Conservation (phyloP, 1,140 invertebrate genomes). For the Cotesia typhae region DNA sequence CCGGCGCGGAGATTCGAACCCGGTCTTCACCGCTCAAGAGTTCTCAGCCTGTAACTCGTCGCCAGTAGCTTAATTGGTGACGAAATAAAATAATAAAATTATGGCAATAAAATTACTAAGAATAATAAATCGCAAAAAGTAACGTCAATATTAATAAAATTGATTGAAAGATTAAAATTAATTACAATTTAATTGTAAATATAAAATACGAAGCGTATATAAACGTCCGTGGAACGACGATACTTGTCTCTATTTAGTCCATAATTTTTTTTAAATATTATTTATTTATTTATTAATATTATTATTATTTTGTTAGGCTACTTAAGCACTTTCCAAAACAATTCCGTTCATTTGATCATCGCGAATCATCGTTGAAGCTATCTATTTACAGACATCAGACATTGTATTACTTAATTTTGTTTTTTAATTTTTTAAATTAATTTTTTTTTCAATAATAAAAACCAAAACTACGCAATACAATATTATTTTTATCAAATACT, state of each 20-base stretch:
- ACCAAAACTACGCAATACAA: too few species aligned
- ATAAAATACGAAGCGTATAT: not conserved
- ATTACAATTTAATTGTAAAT: conserved; percentile 5
- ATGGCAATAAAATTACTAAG: not conserved
- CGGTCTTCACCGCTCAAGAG: too few species aligned
- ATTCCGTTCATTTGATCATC: conserved; percentile 29
- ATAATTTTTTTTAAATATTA: conserved; percentile 2
- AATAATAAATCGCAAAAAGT: not conserved
- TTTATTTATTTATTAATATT: not conserved
- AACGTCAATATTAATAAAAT: not conserved
- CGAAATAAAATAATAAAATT: not conserved
- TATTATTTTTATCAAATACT: too few species aligned
- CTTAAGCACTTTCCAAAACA: conserved; percentile 35
- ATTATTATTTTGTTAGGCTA: conserved; percentile 34
- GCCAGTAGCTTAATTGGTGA: too few species aligned
- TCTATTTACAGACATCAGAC: conserved; percentile 28
- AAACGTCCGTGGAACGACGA: conserved; percentile 5
- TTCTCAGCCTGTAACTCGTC: too few species aligned
- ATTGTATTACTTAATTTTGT: conserved; percentile 23
- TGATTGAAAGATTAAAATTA: not conserved
- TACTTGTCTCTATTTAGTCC: not conserved
- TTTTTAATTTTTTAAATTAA: not conserved
- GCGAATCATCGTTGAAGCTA: conserved; percentile 32
- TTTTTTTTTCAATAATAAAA: not conserved
- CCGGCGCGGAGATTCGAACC: too few species aligned